Evolutionary conservation across 2,888 invertebrate genomes (phyloP).

Genomic region (Eupithecia inturbata): DNA sequence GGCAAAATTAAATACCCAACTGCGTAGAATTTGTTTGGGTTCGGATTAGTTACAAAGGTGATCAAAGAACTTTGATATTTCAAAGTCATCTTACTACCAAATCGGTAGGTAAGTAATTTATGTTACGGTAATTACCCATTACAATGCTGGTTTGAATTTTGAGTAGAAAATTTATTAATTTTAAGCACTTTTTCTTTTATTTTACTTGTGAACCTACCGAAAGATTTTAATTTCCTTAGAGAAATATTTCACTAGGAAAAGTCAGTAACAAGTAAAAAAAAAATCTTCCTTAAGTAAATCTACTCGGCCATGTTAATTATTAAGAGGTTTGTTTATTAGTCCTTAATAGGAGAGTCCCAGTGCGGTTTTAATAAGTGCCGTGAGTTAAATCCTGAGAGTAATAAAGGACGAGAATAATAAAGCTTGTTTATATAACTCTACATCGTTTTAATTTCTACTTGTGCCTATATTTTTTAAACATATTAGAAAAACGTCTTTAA

Average conservation of each 20-base stretch:
- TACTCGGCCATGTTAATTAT: conserved; percentile 39
- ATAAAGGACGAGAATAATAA: conserved; percentile 8
- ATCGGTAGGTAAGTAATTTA: neutral
- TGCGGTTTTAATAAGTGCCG: conserved; percentile 52
- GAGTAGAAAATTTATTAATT: neutral
- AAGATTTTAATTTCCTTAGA: conserved; percentile 34
- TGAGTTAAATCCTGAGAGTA: conserved; percentile 25
- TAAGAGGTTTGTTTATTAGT: conserved; percentile 41
- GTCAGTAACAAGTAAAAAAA: neutral
- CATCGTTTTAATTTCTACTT: neutral
- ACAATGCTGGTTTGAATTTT: neutral
- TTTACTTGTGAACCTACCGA: neutral
- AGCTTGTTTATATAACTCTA: neutral
- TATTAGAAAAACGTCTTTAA: too few relatives aligned
- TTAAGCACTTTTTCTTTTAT: neutral
- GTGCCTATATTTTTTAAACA: neutral
- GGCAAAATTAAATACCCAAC: neutral
- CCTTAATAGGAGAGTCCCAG: conserved; percentile 50
- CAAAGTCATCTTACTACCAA: neutral
- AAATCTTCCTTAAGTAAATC: conserved; percentile 22
- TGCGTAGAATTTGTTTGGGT: neutral
- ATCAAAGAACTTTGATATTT: neutral
- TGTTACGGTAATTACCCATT: too few relatives aligned
- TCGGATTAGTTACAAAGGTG: neutral
- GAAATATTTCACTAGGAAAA: conserved; percentile 17